phyloP scores from a whole-genome alignment of 2,888 invertebrate genomes.

The Agrotis ipsilon region DNA sequence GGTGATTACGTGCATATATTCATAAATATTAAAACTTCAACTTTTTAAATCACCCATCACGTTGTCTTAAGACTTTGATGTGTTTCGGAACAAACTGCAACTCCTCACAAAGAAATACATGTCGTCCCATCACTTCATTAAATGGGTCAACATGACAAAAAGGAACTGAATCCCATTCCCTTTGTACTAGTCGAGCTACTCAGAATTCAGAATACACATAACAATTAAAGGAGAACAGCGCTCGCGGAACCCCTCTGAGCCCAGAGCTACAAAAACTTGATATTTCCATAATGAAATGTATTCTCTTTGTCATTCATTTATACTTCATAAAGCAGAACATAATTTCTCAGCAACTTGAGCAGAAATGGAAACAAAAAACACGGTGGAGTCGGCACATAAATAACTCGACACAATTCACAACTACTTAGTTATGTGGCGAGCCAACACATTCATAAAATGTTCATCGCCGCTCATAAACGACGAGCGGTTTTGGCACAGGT shows the following conservation, averaged over 20 bases:
- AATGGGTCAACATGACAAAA: conserved; percentile 30
- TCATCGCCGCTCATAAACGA: conserved; percentile 58
- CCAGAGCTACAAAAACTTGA: conserved; percentile 35
- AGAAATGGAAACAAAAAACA: conserved; percentile 52
- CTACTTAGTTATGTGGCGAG: conserved; percentile 59
- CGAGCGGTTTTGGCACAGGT: conserved; percentile 51
- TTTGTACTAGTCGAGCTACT: conserved; percentile 35
- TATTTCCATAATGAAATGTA: conserved; percentile 63
- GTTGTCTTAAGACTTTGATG: background rate
- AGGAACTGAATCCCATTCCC: conserved; percentile 13
- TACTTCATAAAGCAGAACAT: conserved; percentile 48
- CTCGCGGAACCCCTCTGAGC: conserved; percentile 16
- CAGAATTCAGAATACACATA: conserved; percentile 42
- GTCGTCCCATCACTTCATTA: conserved; percentile 6
- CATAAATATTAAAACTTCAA: background rate
- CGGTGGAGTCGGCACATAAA: conserved; percentile 49
- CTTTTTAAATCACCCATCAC: background rate
- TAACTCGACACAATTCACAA: conserved; percentile 55
- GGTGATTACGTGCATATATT: background rate
- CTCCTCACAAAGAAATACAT: background rate
- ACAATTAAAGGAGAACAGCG: conserved; percentile 45
- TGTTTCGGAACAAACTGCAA: background rate
- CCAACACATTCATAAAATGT: conserved; percentile 62
- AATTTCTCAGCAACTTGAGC: conserved; percentile 51
- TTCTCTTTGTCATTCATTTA: conserved; percentile 65